These are phyloP conservation scores for Pogonomyrmex barbatus DNA, from an alignment of 1,140 invertebrate species.

Conservation along the genomic window DNA sequence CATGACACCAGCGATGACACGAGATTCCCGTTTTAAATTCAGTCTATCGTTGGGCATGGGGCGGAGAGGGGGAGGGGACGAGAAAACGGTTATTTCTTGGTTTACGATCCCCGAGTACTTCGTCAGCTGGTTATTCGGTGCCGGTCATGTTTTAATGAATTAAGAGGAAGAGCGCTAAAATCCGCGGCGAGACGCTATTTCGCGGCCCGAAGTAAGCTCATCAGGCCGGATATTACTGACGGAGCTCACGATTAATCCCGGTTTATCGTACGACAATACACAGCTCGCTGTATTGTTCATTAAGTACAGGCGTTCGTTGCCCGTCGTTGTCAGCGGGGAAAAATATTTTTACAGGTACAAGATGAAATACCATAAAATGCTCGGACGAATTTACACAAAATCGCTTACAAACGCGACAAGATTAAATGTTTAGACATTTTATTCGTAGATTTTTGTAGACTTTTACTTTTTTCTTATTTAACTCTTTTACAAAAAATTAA, in stretches of 20 bases:
- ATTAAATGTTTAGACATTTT: neutral
- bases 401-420: neutral
- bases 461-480: neutral
- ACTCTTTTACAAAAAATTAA: too few species aligned
- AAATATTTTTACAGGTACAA: conserved; percentile 22
- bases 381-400: neutral
- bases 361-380: neutral
- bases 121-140: neutral
- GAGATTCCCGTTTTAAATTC: conserved; percentile 29
- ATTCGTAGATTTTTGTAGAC: too few species aligned
- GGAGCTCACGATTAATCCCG: conserved; percentile 63
- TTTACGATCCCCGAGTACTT: conserved; percentile 53
- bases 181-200: conserved; percentile 30
- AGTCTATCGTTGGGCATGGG: neutral
- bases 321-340: neutral
- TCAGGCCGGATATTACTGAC: conserved; percentile 58
- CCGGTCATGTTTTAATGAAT: conserved; percentile 55
- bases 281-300: conserved; percentile 34
- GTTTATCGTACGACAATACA: conserved; percentile 62
- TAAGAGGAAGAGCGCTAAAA: conserved; percentile 51
- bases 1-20: neutral
- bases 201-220: conserved; percentile 7
- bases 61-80: neutral
- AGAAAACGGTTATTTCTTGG: neutral
- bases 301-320: neutral